Evolutionary conservation across 2,113 vertebrate genomes (phyloP), one percentile per base, ranked within the genome.

Genomic region (Nycticebus coucang): DNA sequence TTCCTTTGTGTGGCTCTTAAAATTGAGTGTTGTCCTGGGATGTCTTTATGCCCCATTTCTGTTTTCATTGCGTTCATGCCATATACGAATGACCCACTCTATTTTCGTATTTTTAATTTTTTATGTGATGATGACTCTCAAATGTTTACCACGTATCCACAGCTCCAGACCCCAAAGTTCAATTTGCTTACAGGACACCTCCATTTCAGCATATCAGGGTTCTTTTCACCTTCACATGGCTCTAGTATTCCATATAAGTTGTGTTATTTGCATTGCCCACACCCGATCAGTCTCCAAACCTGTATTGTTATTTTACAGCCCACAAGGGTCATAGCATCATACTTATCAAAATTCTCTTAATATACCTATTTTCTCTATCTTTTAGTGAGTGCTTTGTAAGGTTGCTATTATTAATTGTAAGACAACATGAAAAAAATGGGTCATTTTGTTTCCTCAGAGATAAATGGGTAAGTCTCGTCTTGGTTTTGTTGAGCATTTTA

Each of bases 11-110:
- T 83, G 0, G 1, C 22, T 71, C 30, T 82, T 74, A 95, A 89
- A 79, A 89, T 96, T 89, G 87, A 96, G 21, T 68, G 37, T n/a
- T 37, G 35, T 55, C 45, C 18, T 62, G 91, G 59, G 95, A 95
- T 75, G 97, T 91, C 45, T 60, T 83, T 80, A n/a, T 53, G 30
- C 10, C 18, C 10, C 24, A 1, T 72, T 92, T 93, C 53, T 74
- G 37, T 89, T 88, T 95, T 87, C 59, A 83, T 35, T 80, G 68
- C 71, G 55, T 59, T 55, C 60, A 59, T 88, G 53, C 15, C 55
- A 45, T 69, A 45, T 69, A 60, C 68, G 37, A 93, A 92, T 33
- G 22, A 22, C 75, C 45, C 92, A 89, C 66, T 35, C 68, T 28
- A 89, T 87, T 77, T 94, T 87, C 59, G 87, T 80, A 84, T 33